Evolutionary conservation across 35 echinoderm and acorn worm species (phyloP).

Genomic region (Apostichopus californicus): DNA sequence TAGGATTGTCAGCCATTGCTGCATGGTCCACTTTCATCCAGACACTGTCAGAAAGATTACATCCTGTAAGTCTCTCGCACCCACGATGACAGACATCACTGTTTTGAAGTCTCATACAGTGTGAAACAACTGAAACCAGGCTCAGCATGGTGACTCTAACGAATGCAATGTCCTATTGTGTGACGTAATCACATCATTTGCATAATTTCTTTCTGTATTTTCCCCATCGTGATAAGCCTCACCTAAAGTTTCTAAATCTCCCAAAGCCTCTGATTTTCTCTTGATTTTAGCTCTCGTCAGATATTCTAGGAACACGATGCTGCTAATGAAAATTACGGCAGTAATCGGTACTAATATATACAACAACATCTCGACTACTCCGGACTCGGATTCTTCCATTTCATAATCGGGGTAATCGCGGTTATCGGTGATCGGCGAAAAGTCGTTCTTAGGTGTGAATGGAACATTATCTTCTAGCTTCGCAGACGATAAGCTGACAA

Average conservation of each 20-base stretch:
- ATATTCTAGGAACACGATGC: constrained; percentile 32
- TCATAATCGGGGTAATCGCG: background rate
- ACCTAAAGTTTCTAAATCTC: background rate
- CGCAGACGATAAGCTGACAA: background rate
- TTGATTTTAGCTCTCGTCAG: constrained; percentile 20
- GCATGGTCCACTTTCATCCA: no score
- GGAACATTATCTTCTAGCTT: background rate
- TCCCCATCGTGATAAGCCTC: constrained; percentile 4
- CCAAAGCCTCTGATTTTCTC: background rate
- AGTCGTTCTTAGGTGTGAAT: no score
- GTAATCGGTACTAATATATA: background rate
- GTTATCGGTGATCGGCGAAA: background rate
- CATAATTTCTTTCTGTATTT: background rate
- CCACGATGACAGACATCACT: no score
- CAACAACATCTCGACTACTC: background rate
- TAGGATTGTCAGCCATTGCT: no score
- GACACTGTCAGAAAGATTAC: no score
- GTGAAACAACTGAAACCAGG: background rate
- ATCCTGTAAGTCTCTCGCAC: no score
- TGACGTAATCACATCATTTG: background rate
- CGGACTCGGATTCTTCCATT: background rate
- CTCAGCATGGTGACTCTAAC: background rate
- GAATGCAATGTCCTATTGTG: background rate
- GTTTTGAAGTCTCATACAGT: no score
- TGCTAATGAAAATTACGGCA: background rate